Base-by-base conservation (phyloP, 2,113 vertebrate species). In the Ondatra zibethicus region DNA sequence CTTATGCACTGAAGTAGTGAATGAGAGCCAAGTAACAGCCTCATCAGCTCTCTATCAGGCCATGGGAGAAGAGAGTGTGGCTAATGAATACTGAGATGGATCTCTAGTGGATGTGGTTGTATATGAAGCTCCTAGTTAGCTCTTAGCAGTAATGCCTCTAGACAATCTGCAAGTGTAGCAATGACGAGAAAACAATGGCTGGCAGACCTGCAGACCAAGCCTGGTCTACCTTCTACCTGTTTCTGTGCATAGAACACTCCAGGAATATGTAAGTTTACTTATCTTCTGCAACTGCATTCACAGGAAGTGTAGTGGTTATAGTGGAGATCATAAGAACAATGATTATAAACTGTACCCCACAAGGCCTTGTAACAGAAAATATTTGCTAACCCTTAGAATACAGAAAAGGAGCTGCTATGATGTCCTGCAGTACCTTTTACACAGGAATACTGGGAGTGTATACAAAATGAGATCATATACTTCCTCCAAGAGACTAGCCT, bases 31-130 rank as follows among this genome's bases (percentile, higher is more conserved):
- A 88, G n/a, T 0, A 92, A 39, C 4, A 39, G 19, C 27, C 7
- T 50, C 14, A 65, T 47, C 1, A 27, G 7, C 1, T 2, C 2
- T 23, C 2, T 1, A 2, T 42, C 47, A n/a, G 47, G 63, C 25
- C 8, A 14, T 11, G 50, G 52, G 91, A 50, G 72, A 52, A 1
- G 19, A 58, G 10, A 73, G 36, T 31, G 12, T 82, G 47, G 21
- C 5, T 63, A 75, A n/a, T 29, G 10, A n/a, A 70, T 36, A 21
- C 21, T 45, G 61, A 13, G 31, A 58, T 10, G 6, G 63, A 89
- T 76, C 84, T 2, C 9, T 33, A 70, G 47, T 65, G 9, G 25
- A 21, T 39, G 1, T 0, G 31, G 25, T 94, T 47, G 77, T 63
- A 1, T 52, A 21, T 55, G 78, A 89, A 65, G 31, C 61, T 42